These are phyloP conservation scores for Panorpa germanica DNA, from an alignment of 2,888 invertebrate genomes.

Conservation along the genomic window DNA sequence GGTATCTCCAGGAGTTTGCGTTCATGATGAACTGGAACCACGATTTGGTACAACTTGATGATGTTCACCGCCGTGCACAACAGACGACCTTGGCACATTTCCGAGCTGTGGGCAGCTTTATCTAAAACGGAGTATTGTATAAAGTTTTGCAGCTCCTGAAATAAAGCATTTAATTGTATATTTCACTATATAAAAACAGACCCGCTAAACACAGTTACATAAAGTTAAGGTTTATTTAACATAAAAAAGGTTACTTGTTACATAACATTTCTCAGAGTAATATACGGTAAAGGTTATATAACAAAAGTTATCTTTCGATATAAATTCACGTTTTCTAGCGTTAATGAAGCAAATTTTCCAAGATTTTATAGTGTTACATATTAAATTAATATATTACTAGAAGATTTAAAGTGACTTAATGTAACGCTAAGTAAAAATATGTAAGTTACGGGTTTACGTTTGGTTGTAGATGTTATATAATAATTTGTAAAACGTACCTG, in stretches of 20 bases:
- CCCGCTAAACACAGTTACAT: too few relatives aligned
- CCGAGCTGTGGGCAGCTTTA: constrained; percentile 40
- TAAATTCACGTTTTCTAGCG: too few relatives aligned
- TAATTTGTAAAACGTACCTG: constrained; percentile 5
- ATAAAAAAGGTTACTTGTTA: too few relatives aligned
- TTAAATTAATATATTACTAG: constrained; percentile 19
- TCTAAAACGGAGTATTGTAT: constrained; percentile 43
- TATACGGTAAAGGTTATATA: constrained; percentile 7
- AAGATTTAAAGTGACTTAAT: constrained; percentile 8
- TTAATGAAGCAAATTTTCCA: too few relatives aligned
- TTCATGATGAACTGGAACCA: constrained; percentile 64
- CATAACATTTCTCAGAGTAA: too few relatives aligned
- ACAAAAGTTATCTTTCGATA: constrained; percentile 1
- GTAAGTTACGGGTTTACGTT: constrained; percentile 22
- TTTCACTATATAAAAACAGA: too few relatives aligned
- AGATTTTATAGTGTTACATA: too few relatives aligned
- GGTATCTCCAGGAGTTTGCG: constrained; percentile 67
- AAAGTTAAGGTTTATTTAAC: too few relatives aligned
- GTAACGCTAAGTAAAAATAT: constrained; percentile 5
- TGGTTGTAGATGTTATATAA: too few relatives aligned
- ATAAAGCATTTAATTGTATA: too few relatives aligned
- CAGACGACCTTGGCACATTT: constrained; percentile 40
- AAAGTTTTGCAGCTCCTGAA: constrained; percentile 42
- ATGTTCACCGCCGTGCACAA: constrained; percentile 52
- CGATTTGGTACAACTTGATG: constrained; percentile 55